A percentile compares a stretch with the other conserved stretches of the same genome.
Conservation (phyloP, 2,797 vertebrate genomes). For the Ibycter americanus region DNA sequence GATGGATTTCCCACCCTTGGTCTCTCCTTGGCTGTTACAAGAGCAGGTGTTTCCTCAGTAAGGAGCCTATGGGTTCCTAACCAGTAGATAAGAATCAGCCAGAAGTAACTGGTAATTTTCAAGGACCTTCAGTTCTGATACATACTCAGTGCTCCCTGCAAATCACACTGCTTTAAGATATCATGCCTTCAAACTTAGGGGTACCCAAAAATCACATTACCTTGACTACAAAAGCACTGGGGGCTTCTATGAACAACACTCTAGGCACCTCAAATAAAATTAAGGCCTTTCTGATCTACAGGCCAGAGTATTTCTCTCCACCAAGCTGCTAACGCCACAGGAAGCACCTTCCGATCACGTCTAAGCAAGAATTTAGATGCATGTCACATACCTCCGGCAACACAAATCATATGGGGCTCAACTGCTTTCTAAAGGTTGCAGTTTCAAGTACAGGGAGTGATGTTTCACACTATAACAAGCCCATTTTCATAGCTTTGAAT, state of each 20-base stretch:
- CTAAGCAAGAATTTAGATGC: background rate
- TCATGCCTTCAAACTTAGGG: background rate
- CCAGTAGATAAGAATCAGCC: background rate
- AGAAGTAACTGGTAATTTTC: background rate
- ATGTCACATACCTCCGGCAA: background rate
- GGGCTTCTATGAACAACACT: background rate
- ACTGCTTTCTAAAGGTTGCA: background rate
- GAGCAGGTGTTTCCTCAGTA: constrained; percentile 37
- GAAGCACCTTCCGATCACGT: background rate
- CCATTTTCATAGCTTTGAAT: background rate
- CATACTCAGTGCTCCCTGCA: background rate
- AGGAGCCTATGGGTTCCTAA: background rate
- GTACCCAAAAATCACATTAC: background rate
- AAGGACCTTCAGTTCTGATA: background rate
- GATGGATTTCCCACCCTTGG: constrained; percentile 19
- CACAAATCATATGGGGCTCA: background rate
- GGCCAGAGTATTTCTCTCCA: background rate
- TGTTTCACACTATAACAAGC: background rate
- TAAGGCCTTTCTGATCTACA: background rate
- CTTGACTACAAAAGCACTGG: background rate
- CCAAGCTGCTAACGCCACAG: background rate
- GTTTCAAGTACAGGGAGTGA: background rate
- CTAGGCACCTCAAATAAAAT: background rate
- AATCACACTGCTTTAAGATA: background rate
- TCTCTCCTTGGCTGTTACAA: background rate